Percentiles rank a stretch among this genome's conserved stretches.
These are phyloP conservation scores for Habrosyne pyritoides DNA, from an alignment of 2,888 invertebrate species.

Conservation along the genomic window DNA sequence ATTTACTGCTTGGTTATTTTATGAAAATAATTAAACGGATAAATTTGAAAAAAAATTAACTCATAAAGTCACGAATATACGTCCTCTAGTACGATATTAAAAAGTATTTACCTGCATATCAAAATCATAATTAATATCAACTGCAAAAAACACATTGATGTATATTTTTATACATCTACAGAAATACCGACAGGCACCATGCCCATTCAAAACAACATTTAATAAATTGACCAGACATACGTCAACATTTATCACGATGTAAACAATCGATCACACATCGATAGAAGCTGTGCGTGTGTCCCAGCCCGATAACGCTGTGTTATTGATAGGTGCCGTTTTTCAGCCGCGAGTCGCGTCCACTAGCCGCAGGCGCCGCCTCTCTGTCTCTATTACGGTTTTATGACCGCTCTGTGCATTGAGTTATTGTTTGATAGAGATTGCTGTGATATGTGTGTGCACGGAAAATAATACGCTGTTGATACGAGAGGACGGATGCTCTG, in stretches of 20 bases:
- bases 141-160: neutral
- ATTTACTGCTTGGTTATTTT: too few relatives aligned
- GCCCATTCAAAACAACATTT: neutral
- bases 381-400: slow-evolving; percentile 51
- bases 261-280: slow-evolving; percentile 50
- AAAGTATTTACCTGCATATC: too few relatives aligned
- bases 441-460: slow-evolving; percentile 8
- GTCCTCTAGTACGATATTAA: too few relatives aligned
- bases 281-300: slow-evolving; percentile 36
- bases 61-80: too few relatives aligned
- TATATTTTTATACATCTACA: neutral
- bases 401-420: slow-evolving; percentile 16
- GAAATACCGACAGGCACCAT: neutral
- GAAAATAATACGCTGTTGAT: neutral
- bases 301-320: slow-evolving; percentile 47
- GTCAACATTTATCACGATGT: slow-evolving; percentile 11
- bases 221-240: slow-evolving; percentile 20
- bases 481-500: neutral
- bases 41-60: too few relatives aligned
- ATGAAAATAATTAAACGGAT: too few relatives aligned
- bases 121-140: neutral
- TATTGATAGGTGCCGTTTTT: slow-evolving; percentile 71
- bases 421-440: slow-evolving; percentile 15
- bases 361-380: slow-evolving; percentile 42
- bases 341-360: slow-evolving; percentile 45